These are phyloP conservation scores for Germaria angustata DNA, from an alignment of 2,888 invertebrate genomes.

Conservation along the genomic window DNA sequence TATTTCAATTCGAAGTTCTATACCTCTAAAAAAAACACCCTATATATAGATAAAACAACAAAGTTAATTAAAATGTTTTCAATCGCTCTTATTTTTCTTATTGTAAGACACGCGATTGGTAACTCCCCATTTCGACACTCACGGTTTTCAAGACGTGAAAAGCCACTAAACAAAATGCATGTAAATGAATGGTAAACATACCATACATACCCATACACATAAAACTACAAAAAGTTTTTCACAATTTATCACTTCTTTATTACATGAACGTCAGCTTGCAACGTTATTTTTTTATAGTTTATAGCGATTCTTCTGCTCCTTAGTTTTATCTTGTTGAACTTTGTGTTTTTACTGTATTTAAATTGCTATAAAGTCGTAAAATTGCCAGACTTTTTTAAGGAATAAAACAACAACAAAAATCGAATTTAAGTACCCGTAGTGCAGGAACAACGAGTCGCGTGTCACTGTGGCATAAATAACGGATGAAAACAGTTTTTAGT, in stretches of 20 bases:
- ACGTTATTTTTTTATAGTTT: slow-evolving; percentile 19
- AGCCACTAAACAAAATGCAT: no score
- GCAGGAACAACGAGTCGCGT: slow-evolving; percentile 42
- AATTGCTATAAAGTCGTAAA: slow-evolving; percentile 43
- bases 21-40: no score
- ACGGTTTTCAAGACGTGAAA: no score
- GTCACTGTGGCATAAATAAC: slow-evolving; percentile 55
- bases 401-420: slow-evolving; percentile 10
- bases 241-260: slow-evolving; percentile 46
- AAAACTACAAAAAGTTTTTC: slow-evolving; percentile 21
- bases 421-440: background rate
- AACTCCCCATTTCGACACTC: background rate
- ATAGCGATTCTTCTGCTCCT: background rate
- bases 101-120: background rate
- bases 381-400: slow-evolving; percentile 36
- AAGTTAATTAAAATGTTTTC: no score
- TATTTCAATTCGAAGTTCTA: no score
- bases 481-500: slow-evolving; percentile 6
- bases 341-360: slow-evolving; percentile 14
- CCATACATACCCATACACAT: background rate
- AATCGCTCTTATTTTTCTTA: background rate
- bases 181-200: background rate
- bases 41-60: no score
- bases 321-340: background rate
- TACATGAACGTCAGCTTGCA: no score